Conservation (phyloP, 2,888 invertebrate species). For the Rhagium mordax region DNA sequence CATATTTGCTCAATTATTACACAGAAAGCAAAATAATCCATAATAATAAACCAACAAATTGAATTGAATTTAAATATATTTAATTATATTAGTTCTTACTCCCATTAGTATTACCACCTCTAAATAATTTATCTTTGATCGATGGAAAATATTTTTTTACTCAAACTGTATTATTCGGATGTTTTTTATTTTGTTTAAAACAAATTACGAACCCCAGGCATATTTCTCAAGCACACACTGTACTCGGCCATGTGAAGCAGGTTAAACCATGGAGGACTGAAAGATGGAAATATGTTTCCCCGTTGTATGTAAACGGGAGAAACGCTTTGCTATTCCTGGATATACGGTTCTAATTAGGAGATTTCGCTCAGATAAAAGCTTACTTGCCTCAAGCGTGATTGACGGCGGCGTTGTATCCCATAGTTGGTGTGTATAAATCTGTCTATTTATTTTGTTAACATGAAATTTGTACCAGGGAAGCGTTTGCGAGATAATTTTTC, state of each 20-base stretch:
- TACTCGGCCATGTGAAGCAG: background rate
- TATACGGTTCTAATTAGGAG: background rate
- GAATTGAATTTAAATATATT: no score
- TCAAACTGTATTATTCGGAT: no score
- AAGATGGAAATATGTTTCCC: background rate
- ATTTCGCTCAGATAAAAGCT: conserved; percentile 8
- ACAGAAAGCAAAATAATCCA: no score
- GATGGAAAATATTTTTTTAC: no score
- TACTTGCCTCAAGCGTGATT: background rate
- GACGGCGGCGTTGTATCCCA: background rate
- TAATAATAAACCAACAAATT: no score
- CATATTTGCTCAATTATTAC: no score
- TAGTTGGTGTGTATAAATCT: background rate
- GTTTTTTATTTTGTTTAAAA: background rate
- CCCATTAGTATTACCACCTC: no score
- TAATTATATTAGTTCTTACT: no score
- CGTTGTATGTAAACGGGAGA: background rate
- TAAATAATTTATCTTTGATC: no score
- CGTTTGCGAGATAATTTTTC: background rate
- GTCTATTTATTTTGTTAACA: background rate
- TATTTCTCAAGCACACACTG: background rate
- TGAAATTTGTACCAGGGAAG: background rate
- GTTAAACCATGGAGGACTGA: background rate
- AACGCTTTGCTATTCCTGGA: background rate
- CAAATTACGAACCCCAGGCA: background rate